Percentiles rank a stretch among this genome's conserved stretches.
Evolutionary conservation across 2,888 invertebrate genomes (phyloP).

Genomic region (Trissoscelio sp.): DNA sequence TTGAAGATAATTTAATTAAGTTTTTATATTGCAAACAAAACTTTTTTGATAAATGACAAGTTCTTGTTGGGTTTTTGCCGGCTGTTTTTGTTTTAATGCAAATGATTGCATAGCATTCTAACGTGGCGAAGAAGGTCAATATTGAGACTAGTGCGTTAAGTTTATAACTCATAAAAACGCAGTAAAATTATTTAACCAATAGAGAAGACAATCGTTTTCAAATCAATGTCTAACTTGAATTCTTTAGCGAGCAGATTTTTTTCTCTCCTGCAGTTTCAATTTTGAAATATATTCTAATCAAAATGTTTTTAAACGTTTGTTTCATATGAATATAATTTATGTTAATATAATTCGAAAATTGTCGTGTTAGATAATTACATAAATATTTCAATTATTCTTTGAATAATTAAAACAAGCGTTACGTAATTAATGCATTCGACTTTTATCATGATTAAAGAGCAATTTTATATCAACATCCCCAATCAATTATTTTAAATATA

Average conservation of each 20-base stretch:
- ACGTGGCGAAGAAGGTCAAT: constrained; percentile 57
- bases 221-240: constrained; percentile 19
- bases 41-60: constrained; percentile 26
- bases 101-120: constrained; percentile 49
- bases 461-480: too few relatives aligned
- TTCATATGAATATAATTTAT: not conserved
- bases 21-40: constrained; percentile 13
- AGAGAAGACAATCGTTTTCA: constrained; percentile 33
- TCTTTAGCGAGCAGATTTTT: not conserved
- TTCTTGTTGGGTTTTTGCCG: constrained; percentile 22
- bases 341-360: constrained; percentile 12
- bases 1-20: constrained; percentile 26
- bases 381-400: constrained; percentile 9
- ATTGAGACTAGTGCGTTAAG: constrained; percentile 46
- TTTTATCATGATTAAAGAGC: too few relatives aligned
- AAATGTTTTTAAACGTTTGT: not conserved
- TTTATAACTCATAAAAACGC: constrained; percentile 50
- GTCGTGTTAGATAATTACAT: not conserved
- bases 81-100: constrained; percentile 51
- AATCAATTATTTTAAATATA: too few relatives aligned
- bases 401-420: too few relatives aligned
- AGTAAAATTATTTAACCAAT: constrained; percentile 60
- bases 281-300: not conserved
- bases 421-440: too few relatives aligned
- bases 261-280: not conserved